phyloP scores from a whole-genome alignment of 1,140 invertebrate species.

The Vanessa tameamea region DNA sequence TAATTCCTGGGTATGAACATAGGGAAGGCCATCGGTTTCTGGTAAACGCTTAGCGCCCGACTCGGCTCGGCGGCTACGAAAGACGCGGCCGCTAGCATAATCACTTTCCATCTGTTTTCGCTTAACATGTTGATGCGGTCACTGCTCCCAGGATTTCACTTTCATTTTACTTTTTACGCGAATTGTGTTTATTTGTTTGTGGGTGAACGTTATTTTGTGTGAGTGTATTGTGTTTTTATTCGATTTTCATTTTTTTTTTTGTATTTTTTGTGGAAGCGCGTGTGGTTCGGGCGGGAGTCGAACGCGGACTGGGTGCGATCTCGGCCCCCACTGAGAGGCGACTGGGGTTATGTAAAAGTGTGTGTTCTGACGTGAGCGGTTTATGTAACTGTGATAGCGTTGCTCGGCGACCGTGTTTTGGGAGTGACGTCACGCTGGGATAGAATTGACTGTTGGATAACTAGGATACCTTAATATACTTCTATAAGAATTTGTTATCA shows the following conservation, averaged over 20 bases:
- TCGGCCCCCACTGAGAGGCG: constrained; percentile 43
- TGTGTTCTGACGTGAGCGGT: constrained; percentile 42
- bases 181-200: constrained; percentile 18
- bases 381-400: constrained; percentile 63
- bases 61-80: constrained; percentile 62
- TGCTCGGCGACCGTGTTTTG: constrained; percentile 50
- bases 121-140: constrained; percentile 75
- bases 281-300: constrained; percentile 38
- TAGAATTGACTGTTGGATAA: not conserved
- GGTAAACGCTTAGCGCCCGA: constrained; percentile 64
- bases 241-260: constrained; percentile 41
- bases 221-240: constrained; percentile 31
- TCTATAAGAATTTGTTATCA: not conserved
- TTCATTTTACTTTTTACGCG: constrained; percentile 61
- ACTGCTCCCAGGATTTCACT: constrained; percentile 69
- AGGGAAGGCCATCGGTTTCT: constrained; percentile 56
- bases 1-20: constrained; percentile 67
- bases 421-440: constrained; percentile 35
- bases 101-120: constrained; percentile 76
- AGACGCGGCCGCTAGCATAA: constrained; percentile 64
- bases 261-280: constrained; percentile 15
- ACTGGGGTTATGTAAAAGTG: constrained; percentile 64
- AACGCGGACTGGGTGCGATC: constrained; percentile 49
- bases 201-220: constrained; percentile 19
- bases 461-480: not conserved